Evolutionary conservation across 35 echinoderm and acorn worm species (phyloP).

Genomic region (Ophioderma brevispina): DNA sequence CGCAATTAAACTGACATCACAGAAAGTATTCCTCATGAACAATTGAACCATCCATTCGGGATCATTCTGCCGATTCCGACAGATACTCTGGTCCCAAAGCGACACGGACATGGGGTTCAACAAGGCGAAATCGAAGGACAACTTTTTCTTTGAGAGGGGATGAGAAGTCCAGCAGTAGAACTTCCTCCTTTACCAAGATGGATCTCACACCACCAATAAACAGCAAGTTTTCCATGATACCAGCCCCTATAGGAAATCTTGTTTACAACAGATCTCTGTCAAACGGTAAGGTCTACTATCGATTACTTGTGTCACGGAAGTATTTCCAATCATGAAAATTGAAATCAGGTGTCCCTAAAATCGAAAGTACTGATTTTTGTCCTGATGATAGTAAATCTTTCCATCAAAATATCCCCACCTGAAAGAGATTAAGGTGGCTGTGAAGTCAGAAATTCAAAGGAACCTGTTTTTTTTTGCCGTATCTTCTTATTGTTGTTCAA

Average conservation of each 20-base stretch:
- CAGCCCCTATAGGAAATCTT: slow-evolving; percentile 67
- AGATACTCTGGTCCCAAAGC: background rate
- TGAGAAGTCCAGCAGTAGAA: background rate
- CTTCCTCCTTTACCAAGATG: slow-evolving; percentile 65
- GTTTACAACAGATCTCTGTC: slow-evolving; percentile 69
- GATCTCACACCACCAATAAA: slow-evolving; percentile 74
- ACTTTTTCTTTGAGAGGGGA: background rate
- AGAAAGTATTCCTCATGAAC: background rate
- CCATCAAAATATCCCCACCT: no score
- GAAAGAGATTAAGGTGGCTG: no score
- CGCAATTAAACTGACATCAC: no score
- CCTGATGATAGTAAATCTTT: no score
- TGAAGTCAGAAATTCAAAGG: no score
- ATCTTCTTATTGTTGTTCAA: no score
- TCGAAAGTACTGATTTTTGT: no score
- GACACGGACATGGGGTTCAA: background rate
- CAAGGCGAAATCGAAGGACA: background rate
- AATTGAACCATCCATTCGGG: background rate
- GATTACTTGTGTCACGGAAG: no score
- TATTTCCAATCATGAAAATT: no score
- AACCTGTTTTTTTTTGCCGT: no score
- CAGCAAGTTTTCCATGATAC: slow-evolving; percentile 81
- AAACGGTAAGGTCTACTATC: slow-evolving; percentile 88
- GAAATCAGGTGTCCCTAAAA: no score
- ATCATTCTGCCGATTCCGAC: background rate